Percentiles rank a stretch among this genome's conserved stretches.
phyloP scores from a whole-genome alignment of 2,888 invertebrate species.

The Ditula angustiorana region DNA sequence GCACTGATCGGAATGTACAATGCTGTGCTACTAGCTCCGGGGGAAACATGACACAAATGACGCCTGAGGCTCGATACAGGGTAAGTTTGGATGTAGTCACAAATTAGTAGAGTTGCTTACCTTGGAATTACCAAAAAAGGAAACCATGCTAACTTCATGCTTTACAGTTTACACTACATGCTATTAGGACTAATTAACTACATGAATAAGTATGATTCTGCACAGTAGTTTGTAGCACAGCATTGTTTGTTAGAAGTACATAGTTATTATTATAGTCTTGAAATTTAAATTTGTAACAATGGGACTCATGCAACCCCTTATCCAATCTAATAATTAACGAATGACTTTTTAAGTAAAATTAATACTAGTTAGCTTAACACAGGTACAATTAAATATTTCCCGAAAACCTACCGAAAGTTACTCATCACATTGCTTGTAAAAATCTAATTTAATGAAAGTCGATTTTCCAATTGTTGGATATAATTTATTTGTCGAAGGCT shows the following conservation, averaged over 20 bases:
- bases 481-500: no score
- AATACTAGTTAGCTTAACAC: no score
- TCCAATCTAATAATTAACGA: not conserved
- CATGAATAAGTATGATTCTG: slow-evolving; percentile 19
- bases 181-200: slow-evolving; percentile 54
- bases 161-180: slow-evolving; percentile 51
- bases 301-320: not conserved
- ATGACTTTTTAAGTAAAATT: no score
- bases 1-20: slow-evolving; percentile 79
- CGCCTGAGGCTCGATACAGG: slow-evolving; percentile 47
- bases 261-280: not conserved
- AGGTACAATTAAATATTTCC: no score
- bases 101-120: slow-evolving; percentile 41
- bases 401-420: no score
- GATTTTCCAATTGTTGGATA: no score
- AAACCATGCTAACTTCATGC: slow-evolving; percentile 57
- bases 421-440: no score
- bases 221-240: slow-evolving; percentile 71
- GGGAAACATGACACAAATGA: slow-evolving; percentile 75
- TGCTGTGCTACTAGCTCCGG: slow-evolving; percentile 73
- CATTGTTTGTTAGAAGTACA: slow-evolving; percentile 63
- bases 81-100: not conserved
- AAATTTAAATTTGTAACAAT: not conserved
- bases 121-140: slow-evolving; percentile 41
- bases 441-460: no score